Base-by-base conservation (phyloP, 1,140 invertebrate species). In the Temnothorax nylanderi region DNA sequence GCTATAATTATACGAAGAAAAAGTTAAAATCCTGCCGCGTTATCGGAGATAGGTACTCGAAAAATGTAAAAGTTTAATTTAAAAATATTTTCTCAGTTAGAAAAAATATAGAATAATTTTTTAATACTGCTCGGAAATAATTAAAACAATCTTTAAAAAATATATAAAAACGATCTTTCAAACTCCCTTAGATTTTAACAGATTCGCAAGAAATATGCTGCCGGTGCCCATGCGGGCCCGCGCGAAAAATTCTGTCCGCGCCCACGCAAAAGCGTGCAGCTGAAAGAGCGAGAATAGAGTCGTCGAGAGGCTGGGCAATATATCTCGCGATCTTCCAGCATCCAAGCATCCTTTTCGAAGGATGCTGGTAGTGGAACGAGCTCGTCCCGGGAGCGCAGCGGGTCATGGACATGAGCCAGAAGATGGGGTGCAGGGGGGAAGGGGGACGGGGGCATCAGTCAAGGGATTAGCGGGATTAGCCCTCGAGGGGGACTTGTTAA, bases 391-490 rank as follows among this genome's bases (percentile, higher is more conserved):
- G 71, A 78, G 58, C 82, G 72, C 72, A 77, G 75, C 86, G 58
- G 87, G 74, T 90, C 82, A 90, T 69, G 89, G 89, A 64, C 86
- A 91, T 62, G 80, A 74, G 58, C 54, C 60, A 58, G 85, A 78
- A 65, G 67, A 64, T 51, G 78, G 80, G 58, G 51, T 37, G 69
- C 21, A 65, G 71, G 34, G 26, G 58, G 84, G 32, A 21, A 13
- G 64, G 32, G 58, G 60, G 34, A 56, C 80, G 87, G 91, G 80
- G 86, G 91, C 91, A 92, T 92, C 91, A 92, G 91, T 92, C 91
- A 92, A 92, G 91, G 91, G 91, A 92, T 92, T 92, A 92, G 91
- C 88, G 82, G 91, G 91, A 92, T 92, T 92, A 92, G 91, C 89
- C 87, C 86, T 92, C 89, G 91, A 92, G 91, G 91, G 91, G 91